Conservation (phyloP, 2,113 vertebrate genomes). For the Callopanchax toddi region DNA sequence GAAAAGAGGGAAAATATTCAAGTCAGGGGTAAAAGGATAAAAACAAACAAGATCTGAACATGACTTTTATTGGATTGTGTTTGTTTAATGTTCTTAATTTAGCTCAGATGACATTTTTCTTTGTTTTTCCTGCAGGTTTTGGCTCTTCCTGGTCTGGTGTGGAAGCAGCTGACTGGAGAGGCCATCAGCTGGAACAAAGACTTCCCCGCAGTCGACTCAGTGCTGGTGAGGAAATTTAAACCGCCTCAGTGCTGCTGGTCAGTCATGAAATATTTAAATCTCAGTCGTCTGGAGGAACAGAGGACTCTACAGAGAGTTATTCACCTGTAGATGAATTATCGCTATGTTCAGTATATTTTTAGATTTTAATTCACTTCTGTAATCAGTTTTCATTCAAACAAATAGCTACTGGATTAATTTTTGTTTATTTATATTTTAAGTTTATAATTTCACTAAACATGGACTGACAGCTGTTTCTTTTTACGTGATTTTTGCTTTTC, state of each 20-base stretch:
- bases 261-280: background rate
- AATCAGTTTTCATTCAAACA: background rate
- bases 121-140: conserved; percentile 81
- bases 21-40: too few relatives aligned
- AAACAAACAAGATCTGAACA: too few relatives aligned
- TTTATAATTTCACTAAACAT: too few relatives aligned
- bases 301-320: too few relatives aligned
- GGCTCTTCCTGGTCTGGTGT: conserved; percentile 94
- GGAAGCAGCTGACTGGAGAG: conserved; percentile 96
- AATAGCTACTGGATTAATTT: too few relatives aligned
- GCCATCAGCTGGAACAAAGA: conserved; percentile 95
- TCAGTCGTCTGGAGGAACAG: background rate
- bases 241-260: background rate
- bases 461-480: too few relatives aligned
- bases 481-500: background rate
- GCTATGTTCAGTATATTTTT: background rate
- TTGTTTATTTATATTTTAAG: too few relatives aligned
- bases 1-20: too few relatives aligned
- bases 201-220: conserved; percentile 93
- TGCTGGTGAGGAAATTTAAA: conserved; percentile 85
- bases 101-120: too few relatives aligned
- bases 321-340: too few relatives aligned
- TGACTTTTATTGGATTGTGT: too few relatives aligned
- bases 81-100: too few relatives aligned
- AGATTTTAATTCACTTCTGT: background rate